phyloP scores from a whole-genome alignment of 2,888 invertebrate genomes.

The Rhodophaea formosa region DNA sequence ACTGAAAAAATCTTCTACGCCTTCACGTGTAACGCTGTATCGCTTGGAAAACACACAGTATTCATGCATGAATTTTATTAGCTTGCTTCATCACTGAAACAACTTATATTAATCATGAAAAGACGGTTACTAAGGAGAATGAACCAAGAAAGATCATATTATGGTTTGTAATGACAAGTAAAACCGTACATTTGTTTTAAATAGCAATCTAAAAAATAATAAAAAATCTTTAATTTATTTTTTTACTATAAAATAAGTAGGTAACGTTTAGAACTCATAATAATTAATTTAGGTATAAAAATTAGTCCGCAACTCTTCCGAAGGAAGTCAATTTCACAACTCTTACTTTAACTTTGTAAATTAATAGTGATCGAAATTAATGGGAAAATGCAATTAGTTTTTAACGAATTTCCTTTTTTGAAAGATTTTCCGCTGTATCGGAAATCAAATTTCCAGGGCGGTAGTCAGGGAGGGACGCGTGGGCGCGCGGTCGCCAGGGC shows the following conservation, averaged over 20 bases:
- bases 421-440: neutral
- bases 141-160: too few relatives aligned
- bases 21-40: constrained; percentile 5
- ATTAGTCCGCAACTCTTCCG: neutral
- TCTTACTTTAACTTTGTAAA: neutral
- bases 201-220: too few relatives aligned
- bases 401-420: neutral
- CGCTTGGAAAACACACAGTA: neutral
- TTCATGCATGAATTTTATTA: neutral
- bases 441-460: constrained; percentile 21
- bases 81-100: too few relatives aligned
- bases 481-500: constrained; percentile 35
- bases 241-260: too few relatives aligned
- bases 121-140: too few relatives aligned
- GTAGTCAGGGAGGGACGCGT: constrained; percentile 29
- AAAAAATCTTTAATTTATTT: too few relatives aligned
- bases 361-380: neutral
- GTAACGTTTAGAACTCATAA: too few relatives aligned
- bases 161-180: too few relatives aligned
- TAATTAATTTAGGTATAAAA: neutral
- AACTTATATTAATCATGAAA: too few relatives aligned
- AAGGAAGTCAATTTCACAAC: neutral
- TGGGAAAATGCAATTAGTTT: neutral
- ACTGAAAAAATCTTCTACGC: constrained; percentile 45
- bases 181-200: too few relatives aligned